These are phyloP conservation scores for Trematomus loennbergii DNA, from an alignment of 2,113 vertebrate genomes.

Conservation along the genomic window DNA sequence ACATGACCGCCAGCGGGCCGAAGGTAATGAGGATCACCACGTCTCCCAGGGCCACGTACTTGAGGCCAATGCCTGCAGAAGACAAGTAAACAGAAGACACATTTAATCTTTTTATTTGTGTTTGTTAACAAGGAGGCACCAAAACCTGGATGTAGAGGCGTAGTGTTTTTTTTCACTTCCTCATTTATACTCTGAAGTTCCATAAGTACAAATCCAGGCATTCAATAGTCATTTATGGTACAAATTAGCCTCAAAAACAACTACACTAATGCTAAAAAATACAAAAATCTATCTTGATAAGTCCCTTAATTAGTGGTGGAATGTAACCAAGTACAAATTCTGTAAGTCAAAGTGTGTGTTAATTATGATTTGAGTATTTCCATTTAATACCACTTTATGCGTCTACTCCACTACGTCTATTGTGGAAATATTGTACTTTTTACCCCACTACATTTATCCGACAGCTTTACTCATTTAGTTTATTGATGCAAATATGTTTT, in stretches of 20 bases:
- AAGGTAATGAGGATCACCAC: constrained; percentile 98
- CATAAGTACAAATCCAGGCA: not conserved
- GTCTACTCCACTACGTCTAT: too few relatives aligned
- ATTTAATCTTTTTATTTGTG: not conserved
- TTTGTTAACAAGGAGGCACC: not conserved
- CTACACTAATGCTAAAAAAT: not conserved
- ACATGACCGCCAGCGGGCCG: constrained; percentile 96
- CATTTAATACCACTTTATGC: too few relatives aligned
- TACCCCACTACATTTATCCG: too few relatives aligned
- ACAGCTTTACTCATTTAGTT: too few relatives aligned
- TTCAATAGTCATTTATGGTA: not conserved
- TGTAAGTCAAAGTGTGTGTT: too few relatives aligned
- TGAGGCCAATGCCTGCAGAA: constrained; percentile 92
- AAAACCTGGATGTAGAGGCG: not conserved
- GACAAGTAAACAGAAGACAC: constrained; percentile 17
- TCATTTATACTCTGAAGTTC: not conserved
- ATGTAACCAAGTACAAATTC: too few relatives aligned
- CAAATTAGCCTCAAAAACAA: not conserved
- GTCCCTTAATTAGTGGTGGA: not conserved
- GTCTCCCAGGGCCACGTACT: constrained; percentile 96
- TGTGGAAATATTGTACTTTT: too few relatives aligned
- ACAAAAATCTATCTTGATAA: not conserved
- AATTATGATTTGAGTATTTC: too few relatives aligned
- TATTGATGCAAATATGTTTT: too few relatives aligned
- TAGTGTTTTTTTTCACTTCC: not conserved